Percentiles rank a stretch among this genome's conserved stretches.
These are phyloP conservation scores for Branchipolynoe longqiensis DNA, from an alignment of 2,888 invertebrate genomes.

Conservation along the genomic window DNA sequence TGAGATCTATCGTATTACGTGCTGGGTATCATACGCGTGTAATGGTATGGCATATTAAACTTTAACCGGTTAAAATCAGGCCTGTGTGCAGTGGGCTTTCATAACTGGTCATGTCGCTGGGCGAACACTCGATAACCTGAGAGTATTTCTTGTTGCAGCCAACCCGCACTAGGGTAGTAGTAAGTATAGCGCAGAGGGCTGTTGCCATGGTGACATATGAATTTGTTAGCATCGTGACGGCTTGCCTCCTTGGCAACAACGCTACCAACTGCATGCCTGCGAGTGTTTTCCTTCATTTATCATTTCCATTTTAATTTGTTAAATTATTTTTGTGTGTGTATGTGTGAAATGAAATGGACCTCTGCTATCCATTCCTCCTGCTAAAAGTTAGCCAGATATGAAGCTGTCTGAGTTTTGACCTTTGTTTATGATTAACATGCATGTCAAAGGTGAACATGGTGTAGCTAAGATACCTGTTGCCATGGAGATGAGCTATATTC, in stretches of 20 bases:
- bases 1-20: too few species aligned
- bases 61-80: too few species aligned
- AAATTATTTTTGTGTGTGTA: too few species aligned
- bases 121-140: conserved; percentile 1
- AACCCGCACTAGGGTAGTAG: conserved; percentile 58
- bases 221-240: conserved; percentile 50
- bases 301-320: background rate
- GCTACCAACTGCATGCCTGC: conserved; percentile 48
- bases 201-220: conserved; percentile 19
- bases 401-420: background rate
- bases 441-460: conserved; percentile 3
- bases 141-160: conserved; percentile 57
- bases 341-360: too few species aligned
- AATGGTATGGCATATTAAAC: too few species aligned
- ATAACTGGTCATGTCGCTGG: too few species aligned
- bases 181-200: conserved; percentile 58
- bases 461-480: conserved; percentile 3
- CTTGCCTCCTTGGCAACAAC: conserved; percentile 56
- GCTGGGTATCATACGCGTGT: too few species aligned
- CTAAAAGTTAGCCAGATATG: background rate
- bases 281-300: background rate
- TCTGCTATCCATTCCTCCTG: too few species aligned
- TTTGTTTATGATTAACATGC: conserved; percentile 22
- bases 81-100: too few species aligned
- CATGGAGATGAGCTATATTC: conserved; percentile 30